These are phyloP conservation scores for Engraulis encrasicolus DNA, from an alignment of 2,113 vertebrate species.

Conservation along the genomic window DNA sequence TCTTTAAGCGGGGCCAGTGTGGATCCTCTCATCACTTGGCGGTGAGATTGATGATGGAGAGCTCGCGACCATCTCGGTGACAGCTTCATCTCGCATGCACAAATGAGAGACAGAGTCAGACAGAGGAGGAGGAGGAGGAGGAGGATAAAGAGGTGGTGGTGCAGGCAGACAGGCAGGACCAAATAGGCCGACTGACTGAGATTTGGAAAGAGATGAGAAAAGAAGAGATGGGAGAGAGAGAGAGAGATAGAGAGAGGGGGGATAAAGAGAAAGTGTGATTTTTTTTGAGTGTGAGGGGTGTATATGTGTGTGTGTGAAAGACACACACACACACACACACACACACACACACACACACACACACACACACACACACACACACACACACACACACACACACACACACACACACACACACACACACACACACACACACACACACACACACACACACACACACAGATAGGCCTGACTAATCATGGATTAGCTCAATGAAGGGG, in stretches of 20 bases:
- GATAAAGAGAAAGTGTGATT: too few species aligned
- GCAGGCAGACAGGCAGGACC: too few species aligned
- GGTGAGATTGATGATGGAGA: neutral
- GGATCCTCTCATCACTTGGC: neutral
- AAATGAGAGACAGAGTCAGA: neutral
- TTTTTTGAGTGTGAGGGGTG: too few species aligned
- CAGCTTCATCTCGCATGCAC: neutral
- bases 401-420: neutral
- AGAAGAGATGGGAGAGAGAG: neutral
- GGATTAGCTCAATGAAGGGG: neutral
- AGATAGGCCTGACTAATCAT: slow-evolving; percentile 5
- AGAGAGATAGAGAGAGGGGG: too few species aligned
- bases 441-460: neutral
- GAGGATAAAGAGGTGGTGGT: neutral
- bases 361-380: neutral
- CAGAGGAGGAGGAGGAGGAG: neutral
- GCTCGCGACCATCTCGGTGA: neutral
- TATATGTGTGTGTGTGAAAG: too few species aligned
- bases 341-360: neutral
- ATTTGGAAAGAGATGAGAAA: neutral
- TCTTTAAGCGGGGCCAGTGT: neutral
- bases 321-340: slow-evolving; percentile 30
- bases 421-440: neutral
- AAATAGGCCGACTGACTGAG: too few species aligned
- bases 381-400: neutral